Evolutionary conservation across 1,140 invertebrate species (phyloP), one percentile per base, ranked within the genome.

Genomic region (Sarcophaga bullata): DNA sequence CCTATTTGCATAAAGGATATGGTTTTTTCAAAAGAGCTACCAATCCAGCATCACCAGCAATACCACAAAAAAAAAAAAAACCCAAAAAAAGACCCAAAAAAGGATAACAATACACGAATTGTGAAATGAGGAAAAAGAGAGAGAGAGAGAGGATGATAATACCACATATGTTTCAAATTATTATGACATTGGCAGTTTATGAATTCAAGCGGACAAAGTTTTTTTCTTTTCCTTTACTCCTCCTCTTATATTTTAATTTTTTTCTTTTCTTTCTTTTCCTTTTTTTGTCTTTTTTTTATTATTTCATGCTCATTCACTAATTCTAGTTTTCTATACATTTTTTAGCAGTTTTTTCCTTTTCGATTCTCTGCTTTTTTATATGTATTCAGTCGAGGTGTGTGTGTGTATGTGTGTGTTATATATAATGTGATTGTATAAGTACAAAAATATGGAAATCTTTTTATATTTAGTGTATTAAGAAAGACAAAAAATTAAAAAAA

Each of bases 181-280:
- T n/a, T 68, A 68, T 68, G 62, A 68, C 62, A 68, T 68, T 68
- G 62, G 62, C 62, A 68, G 17, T 25, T 68, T 68, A 68, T 68
- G 62, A 68, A 68, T 68, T 68, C n/a, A 68, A 68, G 6, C 62
- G 62, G 62, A 68, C 8, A 68, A 68, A 68, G 8, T 17, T 19
- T 25, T 25, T 68, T 13, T 25, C 8, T 68, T 13, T 13, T 52
- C 6, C 13, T 52, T 6, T 13, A 50, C 50, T 52, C 8, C 8
- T 52, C 8, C 50, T 10, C 13, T 52, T 10, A 13, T 52, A 10
- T 52, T 52, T 13, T 52, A 52, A 10, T 52, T 52, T 52, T 13
- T 52, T 10, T 52, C 13, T 52, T 52, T 52, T 52, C 25, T 37
- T 37, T 37, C 25, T 4, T 37, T 37, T 37, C 4, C 4, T 37